phyloP scores from a whole-genome alignment of 2,888 invertebrate species.

The Girardia tigrina region DNA sequence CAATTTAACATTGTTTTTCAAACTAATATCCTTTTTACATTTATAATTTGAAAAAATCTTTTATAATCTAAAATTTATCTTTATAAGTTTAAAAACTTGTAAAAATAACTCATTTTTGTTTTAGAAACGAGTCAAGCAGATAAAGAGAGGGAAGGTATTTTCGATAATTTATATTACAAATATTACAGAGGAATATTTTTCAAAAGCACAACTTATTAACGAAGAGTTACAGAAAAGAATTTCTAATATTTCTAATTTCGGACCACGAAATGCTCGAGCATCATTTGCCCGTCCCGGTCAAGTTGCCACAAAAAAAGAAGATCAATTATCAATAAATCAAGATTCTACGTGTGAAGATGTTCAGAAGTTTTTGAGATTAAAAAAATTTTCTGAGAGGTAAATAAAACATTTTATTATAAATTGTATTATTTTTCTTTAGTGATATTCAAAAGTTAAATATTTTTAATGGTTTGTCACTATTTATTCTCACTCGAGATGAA shows the following conservation, averaged over 20 bases:
- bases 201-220: not conserved
- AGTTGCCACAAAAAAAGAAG: not conserved
- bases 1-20: too few species aligned
- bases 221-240: not conserved
- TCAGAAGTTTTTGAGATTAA: not conserved
- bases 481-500: not conserved
- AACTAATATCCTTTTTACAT: too few species aligned
- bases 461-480: not conserved
- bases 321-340: not conserved
- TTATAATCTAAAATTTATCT: too few species aligned
- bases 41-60: too few species aligned
- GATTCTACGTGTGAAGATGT: not conserved
- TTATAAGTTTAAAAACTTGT: too few species aligned
- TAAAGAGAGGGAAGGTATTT: too few species aligned
- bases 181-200: too few species aligned
- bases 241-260: not conserved
- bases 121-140: too few species aligned
- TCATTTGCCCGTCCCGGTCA: not conserved
- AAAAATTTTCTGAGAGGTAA: not conserved
- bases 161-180: too few species aligned
- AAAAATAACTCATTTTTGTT: too few species aligned
- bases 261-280: not conserved
- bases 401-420: not conserved
- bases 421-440: not conserved
- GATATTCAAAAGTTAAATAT: slow-evolving; percentile 12